A percentile compares a stretch with the other conserved stretches of the same genome.
phyloP scores from a whole-genome alignment of 2,888 invertebrate genomes.

The Brachyptera putata region DNA sequence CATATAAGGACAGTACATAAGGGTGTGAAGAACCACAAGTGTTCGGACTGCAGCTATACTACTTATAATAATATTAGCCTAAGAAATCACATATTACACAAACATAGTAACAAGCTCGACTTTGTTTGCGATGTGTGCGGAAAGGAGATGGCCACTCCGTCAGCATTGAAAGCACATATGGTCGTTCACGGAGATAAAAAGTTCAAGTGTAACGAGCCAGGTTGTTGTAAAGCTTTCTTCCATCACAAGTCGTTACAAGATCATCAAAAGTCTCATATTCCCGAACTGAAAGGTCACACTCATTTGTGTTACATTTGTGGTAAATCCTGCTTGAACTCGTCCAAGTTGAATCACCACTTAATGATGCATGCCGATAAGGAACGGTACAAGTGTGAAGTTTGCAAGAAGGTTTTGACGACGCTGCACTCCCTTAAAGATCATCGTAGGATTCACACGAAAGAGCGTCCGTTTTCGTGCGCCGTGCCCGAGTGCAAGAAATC shows the following conservation, averaged over 20 bases:
- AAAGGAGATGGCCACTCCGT: slow-evolving; percentile 42
- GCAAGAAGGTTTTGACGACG: slow-evolving; percentile 49
- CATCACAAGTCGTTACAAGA: background rate
- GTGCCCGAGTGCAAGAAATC: slow-evolving; percentile 16
- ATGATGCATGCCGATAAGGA: slow-evolving; percentile 41
- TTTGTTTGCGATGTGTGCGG: slow-evolving; percentile 58
- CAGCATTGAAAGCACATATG: slow-evolving; percentile 39
- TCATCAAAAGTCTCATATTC: background rate
- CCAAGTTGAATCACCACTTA: slow-evolving; percentile 35
- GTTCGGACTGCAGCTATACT: too few species aligned
- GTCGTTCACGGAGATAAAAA: slow-evolving; percentile 42
- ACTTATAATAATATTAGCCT: too few species aligned
- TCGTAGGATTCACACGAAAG: slow-evolving; percentile 27
- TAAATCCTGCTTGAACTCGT: background rate
- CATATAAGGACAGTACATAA: too few species aligned
- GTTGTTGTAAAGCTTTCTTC: slow-evolving; percentile 33
- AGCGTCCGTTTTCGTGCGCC: slow-evolving; percentile 24
- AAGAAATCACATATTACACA: too few species aligned
- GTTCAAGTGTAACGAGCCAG: slow-evolving; percentile 45
- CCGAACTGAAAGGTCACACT: background rate
- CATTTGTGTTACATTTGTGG: background rate
- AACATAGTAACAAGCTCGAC: slow-evolving; percentile 43
- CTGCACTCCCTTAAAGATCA: slow-evolving; percentile 39
- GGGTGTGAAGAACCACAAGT: too few species aligned
- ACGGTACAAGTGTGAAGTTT: slow-evolving; percentile 45